Evolutionary conservation across 2,113 vertebrate species (phyloP).

Genomic region (Paradoxurus hermaphroditus): DNA sequence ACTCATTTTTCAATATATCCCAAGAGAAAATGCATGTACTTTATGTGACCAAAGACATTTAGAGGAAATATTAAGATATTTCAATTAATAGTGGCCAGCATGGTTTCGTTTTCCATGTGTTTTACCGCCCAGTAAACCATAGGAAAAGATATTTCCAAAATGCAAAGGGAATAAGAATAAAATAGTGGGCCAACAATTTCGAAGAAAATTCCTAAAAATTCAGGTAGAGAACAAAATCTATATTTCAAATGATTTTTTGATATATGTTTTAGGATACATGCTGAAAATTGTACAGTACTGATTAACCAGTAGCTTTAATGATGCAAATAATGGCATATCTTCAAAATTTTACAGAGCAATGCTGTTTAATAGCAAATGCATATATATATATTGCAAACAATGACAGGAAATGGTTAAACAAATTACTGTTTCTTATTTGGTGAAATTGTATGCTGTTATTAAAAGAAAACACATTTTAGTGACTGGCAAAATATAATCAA

Average conservation of each 20-base stretch:
- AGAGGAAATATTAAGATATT: not conserved
- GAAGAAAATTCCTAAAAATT: conserved; percentile 1
- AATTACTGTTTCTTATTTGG: not conserved
- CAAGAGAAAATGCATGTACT: not conserved
- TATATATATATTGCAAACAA: not conserved
- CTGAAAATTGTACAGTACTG: not conserved
- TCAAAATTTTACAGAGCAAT: not conserved
- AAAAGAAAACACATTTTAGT: conserved; percentile 9
- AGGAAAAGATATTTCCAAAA: not conserved
- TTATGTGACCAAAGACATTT: not conserved
- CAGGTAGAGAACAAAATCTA: not conserved
- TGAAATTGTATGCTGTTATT: not conserved
- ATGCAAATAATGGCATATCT: not conserved
- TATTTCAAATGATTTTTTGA: not conserved
- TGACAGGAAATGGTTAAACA: not conserved
- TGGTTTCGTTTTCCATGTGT: not conserved
- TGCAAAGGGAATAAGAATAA: not conserved
- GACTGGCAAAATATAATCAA: not conserved
- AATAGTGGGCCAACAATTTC: not conserved
- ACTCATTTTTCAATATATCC: not conserved
- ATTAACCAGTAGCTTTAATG: not conserved
- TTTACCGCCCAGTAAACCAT: not conserved
- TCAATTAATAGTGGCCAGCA: not conserved
- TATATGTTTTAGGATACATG: not conserved
- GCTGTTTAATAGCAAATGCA: not conserved